Evolutionary conservation across 2,113 vertebrate species (phyloP), one percentile per base, ranked within the genome.

Genomic region (Alosa alosa): DNA sequence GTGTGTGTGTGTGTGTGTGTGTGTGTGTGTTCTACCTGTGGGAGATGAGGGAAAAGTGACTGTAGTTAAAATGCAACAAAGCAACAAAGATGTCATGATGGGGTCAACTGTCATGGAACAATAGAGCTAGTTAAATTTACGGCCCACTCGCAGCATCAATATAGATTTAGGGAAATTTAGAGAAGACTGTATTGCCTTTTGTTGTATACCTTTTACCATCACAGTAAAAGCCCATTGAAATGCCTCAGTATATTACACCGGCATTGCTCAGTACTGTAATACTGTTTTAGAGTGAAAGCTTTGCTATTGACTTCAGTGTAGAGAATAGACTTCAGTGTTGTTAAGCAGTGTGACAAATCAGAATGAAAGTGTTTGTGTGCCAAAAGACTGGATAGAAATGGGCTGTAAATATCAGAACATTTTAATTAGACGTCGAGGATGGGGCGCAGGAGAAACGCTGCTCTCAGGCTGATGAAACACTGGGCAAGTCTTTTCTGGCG

Each of bases 381-480:
- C 72, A 78, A 78, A 78, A 15, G 72, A 64, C 60, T 25, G 22
- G 60, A 64, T 64, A 20, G 60, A 39, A 78, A 39, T 39, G 10
- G 31, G 36, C 31, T 78, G 72, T 78, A 78, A 78, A 78, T 78
- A 78, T 78, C 72, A 41, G 72, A 39, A 39, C 72, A 39, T 78
- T 52, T 78, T 78, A 78, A 78, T 78, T 36, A 41, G 72, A 39
- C 11, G 72, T 13, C 10, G 72, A 36, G 72, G 25, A 39, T 4
- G 31, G 72, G 64, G 3, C 39, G 31, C 9, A 3, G 13, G 13
- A 36, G 72, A 78, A 36, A 2, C 13, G 39, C 11, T 36, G 72
- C 72, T 78, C 31, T 78, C 25, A 36, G 31, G 72, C 72, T 39
- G 72, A 78, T 78, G 72, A 78, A 78, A 78, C 72, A 18, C 72